Evolutionary conservation across 2,888 invertebrate genomes (phyloP), one percentile per base, ranked within the genome.

Genomic region (Cryptocephalus primarius): DNA sequence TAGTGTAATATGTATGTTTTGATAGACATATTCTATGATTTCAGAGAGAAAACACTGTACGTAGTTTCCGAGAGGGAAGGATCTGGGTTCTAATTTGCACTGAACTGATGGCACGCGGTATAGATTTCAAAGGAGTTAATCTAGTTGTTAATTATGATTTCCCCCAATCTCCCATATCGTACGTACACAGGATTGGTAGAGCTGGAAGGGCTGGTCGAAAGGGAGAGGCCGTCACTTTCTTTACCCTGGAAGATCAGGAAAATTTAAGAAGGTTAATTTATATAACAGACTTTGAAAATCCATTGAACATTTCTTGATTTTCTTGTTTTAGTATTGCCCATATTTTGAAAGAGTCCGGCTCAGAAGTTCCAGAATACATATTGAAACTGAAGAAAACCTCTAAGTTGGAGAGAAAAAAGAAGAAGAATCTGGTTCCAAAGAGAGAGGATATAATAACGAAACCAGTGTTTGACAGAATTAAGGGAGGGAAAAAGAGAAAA

Each of bases 131-230:
- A 61, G 93, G 93, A 1, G 92, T 99, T 41, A 94, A 92, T 74
- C 75, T 97, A 32, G 95, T 99, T 32, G 77, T 99, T 54, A 99
- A 99, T 75, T 99, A 94, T 67, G 97, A 99, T 74, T 92, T 97
- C 69, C 97, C 97, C 12, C 83, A 87, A 0, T 84, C 87, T 1
- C 83, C 85, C 47, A 88, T 93, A 59, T 83, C 90, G 0, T 95
- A 95, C 62, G 85, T 95, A 60, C 95, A 94, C 72, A 78, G 93
- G 50, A 68, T 76, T 68, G 91, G 92, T 22, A 78, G 97, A 43
- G 94, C 96, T 0, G 97, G 97, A 0, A 77, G 97, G 53, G 97
- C 96, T 1, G 96, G 96, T 0, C 79, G 87, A 49, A 77, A 69
- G 40, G 97, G 97, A 1, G 81, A 79, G 61, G 93, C 97, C 0